Base-by-base conservation (phyloP, 2,113 vertebrate species). In the Rafetus swinhoei region DNA sequence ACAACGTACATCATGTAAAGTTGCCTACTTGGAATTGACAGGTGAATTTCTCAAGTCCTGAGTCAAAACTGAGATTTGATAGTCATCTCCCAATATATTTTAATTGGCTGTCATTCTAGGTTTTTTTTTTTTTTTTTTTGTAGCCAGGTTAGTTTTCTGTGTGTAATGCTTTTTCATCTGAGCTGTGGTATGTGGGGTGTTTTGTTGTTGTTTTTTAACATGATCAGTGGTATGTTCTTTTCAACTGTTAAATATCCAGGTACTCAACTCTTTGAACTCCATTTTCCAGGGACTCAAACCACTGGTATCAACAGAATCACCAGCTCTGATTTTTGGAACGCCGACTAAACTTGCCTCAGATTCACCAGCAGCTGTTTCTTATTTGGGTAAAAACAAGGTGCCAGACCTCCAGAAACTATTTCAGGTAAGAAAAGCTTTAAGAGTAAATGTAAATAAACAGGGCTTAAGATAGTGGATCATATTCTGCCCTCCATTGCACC, bases 321-420 rank as follows among this genome's bases (percentile, higher is more conserved):
- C 98, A 1, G n/a, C 98, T 92, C 97, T 98, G 97, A 96, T 99
- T 95, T 99, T 98, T 94, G 98, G 98, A 92, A 98, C 98, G 29
- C 99, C 99, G 90, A 98, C 98, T 89, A 99, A 99, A 94, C 55
- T 98, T 93, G 93, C 97, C 88, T 97, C 98, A 15, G 97, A 97
- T 95, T 81, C 96, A 8, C 89, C 97, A 84, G 11, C 96, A 16
- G 81, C 94, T 65, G 97, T 94, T 69, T 91, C 98, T 93, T 98
- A 97, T 96, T 81, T 98, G 90, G 96, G 96, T 92, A 90, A 93
- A 95, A 99, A 99, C 98, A 98, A 92, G 95, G 99, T 99, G 84
- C 98, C 98, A n/a, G 98, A 99, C 50, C 92, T 99, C 39, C 99
- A 99, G 97, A 99, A 95, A 94, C 3, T 99, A 54, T 99, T 99